Evolutionary conservation across 2,888 invertebrate genomes (phyloP), one percentile per base, ranked within the genome.

Genomic region (Euproctis similis): DNA sequence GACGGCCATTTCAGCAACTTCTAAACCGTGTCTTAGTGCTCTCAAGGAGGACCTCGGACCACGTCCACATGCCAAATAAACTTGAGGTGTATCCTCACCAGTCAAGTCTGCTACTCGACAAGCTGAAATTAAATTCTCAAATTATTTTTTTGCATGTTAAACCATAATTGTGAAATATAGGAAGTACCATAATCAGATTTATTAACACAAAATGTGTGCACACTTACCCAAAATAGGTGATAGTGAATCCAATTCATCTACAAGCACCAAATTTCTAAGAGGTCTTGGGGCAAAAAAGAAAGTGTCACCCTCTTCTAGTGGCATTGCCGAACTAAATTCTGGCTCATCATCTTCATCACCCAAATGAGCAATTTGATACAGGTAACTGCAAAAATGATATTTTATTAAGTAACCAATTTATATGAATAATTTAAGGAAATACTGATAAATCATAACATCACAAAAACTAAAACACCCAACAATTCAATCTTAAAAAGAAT

Each of bases 1-100:
- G 2, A 99, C 98, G 34, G 99, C 99, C 99, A 99, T 99, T 82
- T 99, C 99, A 0, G 97, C 95, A 1, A 99, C 98, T 87, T 98
- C 99, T 27, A 99, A 86, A 52, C 99, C 99, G 74, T 99, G 99
- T 12, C 99, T 88, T 6, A 99, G 80, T 0, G 98, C 96, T 58
- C 97, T 87, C 23, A 99, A 71, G 0, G 97, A 93, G 0, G 98
- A 98, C 23, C 98, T 87, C 0, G 99, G 94, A 0, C 99, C 98
- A 38, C 98, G 86, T 0, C 99, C 99, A 78, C 98, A 98, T 2
- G 97, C 88, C 61, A 97, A 91, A 75, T 98, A 98, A 38, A 99
- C 87, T 80, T 99, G 99, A 0, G 99, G 98, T 0, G 98, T 98
- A 71, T 99, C 99, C 86, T 99, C 99, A 60, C 97, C 97, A 25